Base-by-base conservation (phyloP, 1,140 invertebrate species). In the Drosophila orosa region DNA sequence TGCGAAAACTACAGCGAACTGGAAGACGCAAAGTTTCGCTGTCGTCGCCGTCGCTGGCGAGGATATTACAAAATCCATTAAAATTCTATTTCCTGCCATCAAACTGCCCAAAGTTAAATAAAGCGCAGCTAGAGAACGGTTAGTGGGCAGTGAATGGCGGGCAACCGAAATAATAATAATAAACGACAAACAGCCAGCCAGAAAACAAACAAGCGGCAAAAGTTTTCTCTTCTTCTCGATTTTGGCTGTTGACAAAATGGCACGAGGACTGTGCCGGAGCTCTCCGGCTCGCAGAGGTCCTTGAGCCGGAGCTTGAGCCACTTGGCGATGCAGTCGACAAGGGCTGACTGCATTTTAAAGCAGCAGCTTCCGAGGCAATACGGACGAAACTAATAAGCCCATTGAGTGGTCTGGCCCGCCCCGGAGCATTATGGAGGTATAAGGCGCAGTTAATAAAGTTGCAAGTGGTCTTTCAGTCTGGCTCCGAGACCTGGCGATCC, bases 41-140 rank as follows among this genome's bases (percentile, higher is more conserved):
- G 65, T 56, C 59, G 45, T 58, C 50, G 75, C 33, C 61, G 50
- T 48, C 63, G 50, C 59, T 50, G 54, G 50, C 33, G 65, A 74
- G 68, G 82, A 82, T 87, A 87, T 87, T 87, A 87, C 83, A 89
- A 87, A 87, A 87, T 87, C 83, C 83, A 87, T 87, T 87, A 87
- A 87, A 86, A 87, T 87, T 87, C 84, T 87, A 87, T 87, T 87
- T 87, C 83, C 83, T 87, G 83, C 83, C 84, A 87, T 87, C 83
- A 87, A 86, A 87, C 83, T 87, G 83, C 83, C 83, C 84, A 87
- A 87, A 87, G 83, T 87, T 87, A 87, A 87, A 87, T 89, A 87
- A 87, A 87, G 78, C 82, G 78, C 82, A 58, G 81, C 63, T 50
- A 58, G 69, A 54, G 45, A 57, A 66, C 48, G 54, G 54, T 80